Evolutionary conservation across 2,888 invertebrate genomes (phyloP), one percentile per base, ranked within the genome.

Genomic region (Aproaerema taeniolella): DNA sequence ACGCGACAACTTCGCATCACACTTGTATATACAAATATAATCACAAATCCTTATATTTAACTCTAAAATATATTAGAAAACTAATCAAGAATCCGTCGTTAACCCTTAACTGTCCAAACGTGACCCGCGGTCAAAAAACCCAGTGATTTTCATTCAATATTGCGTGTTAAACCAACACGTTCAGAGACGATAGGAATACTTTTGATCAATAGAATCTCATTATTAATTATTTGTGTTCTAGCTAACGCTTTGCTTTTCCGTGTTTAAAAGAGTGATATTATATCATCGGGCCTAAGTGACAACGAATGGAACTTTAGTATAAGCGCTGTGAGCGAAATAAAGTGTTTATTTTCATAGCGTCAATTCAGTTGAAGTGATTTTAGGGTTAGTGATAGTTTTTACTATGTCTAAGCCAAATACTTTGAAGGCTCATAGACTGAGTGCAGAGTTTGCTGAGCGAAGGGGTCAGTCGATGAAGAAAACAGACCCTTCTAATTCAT

Each of bases 141-240:
- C n/a, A 36, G 38, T 47, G 45, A 46, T 38, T 46, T n/a, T 46
- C 43, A 48, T 43, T 45, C 41, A 49, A 36, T 33, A 49, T 36
- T 38, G 42, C 38, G 41, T 25, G 38, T 41, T 35, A 41, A 42
- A 29, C 34, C 32, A 38, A 37, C 31, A 45, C 26, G 24, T 17
- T 7, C 29, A 17, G 29, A 38, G 40, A 41, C 48, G 42, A 46
- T 43, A 49, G 43, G 50, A 67, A 73, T 64, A 70, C 70, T 67
- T 68, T 73, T 81, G 80, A 83, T 83, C 81, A 77, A 85, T 85
- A 83, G 67, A 54, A 64, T 49, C 67, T 69, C 67, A 70, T 73
- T 78, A 76, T 80, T 76, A 83, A 85, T 82, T 78, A 82, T 80
- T 82, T 82, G 82, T 76, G 76, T 71, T 72, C 64, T 66, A 67